Conservation (phyloP, 2,797 vertebrate genomes). For the Danio kyathit region DNA sequence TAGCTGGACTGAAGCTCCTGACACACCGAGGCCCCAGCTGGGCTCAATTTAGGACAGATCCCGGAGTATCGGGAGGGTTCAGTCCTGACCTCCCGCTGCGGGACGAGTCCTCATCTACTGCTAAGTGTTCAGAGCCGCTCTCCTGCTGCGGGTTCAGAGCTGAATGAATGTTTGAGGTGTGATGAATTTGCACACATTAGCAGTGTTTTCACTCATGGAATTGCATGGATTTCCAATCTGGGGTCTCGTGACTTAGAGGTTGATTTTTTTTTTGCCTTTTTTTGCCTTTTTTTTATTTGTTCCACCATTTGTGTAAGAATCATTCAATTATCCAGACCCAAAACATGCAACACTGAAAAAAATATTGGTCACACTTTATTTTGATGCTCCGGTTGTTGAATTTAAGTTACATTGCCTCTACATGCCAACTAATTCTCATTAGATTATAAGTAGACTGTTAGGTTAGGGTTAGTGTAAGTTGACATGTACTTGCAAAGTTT, state of each 20-base stretch:
- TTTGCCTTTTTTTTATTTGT: too few species aligned
- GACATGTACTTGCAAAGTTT: too few species aligned
- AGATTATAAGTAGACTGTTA: too few species aligned
- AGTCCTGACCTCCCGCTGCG: not conserved
- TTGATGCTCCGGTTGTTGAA: too few species aligned
- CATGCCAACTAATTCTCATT: too few species aligned
- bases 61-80: conserved; percentile 3
- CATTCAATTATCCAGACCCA: too few species aligned
- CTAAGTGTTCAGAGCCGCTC: conserved; percentile 10
- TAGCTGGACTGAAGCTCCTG: conserved; percentile 25
- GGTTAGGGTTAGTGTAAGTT: too few species aligned
- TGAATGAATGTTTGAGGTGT: conserved; percentile 14
- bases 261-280: not conserved
- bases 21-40: not conserved
- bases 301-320: too few species aligned
- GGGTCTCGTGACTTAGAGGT: not conserved
- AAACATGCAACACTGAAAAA: too few species aligned
- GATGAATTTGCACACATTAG: conserved; percentile 1
- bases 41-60: conserved; percentile 31
- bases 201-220: not conserved
- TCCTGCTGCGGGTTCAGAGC: conserved; percentile 23
- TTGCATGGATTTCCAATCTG: not conserved
- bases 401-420: too few species aligned
- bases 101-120: conserved; percentile 12
- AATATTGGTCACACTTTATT: too few species aligned